These are phyloP conservation scores for Diplodus puntazzo DNA, from an alignment of 2,797 vertebrate genomes.

Conservation along the genomic window DNA sequence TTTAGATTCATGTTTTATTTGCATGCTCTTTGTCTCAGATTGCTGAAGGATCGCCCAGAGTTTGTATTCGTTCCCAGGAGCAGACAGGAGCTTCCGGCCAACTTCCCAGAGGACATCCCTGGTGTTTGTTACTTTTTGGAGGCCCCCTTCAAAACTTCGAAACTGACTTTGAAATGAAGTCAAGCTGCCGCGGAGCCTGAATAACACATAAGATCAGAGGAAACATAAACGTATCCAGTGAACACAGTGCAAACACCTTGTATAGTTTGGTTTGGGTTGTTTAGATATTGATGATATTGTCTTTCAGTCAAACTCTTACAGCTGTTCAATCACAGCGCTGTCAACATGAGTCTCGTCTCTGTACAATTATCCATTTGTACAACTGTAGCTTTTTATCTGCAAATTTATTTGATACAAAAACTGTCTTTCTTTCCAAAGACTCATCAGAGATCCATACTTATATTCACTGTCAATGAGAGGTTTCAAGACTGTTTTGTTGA, in stretches of 20 bases:
- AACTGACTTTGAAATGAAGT: slow-evolving; percentile 68
- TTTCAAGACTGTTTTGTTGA: slow-evolving; percentile 47
- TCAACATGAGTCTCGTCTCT: slow-evolving; percentile 71
- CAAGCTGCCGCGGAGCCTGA: slow-evolving; percentile 47
- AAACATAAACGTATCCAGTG: slow-evolving; percentile 49
- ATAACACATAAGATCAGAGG: slow-evolving; percentile 37
- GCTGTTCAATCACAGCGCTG: slow-evolving; percentile 63
- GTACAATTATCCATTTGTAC: slow-evolving; percentile 66
- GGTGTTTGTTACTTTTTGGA: slow-evolving; percentile 99
- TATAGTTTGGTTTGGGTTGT: slow-evolving; percentile 64
- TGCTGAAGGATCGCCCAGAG: slow-evolving; percentile 92
- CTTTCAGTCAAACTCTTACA: slow-evolving; percentile 54
- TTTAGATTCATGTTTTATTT: slow-evolving; percentile 75
- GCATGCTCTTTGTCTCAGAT: slow-evolving; percentile 84
- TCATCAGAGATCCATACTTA: slow-evolving; percentile 1
- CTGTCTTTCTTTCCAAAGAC: slow-evolving; percentile 25
- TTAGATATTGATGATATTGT: slow-evolving; percentile 63
- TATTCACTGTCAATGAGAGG: slow-evolving; percentile 21
- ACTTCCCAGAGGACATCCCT: slow-evolving; percentile 96
- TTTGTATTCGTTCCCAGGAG: slow-evolving; percentile 95
- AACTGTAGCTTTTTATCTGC: slow-evolving; percentile 34
- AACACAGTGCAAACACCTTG: slow-evolving; percentile 51
- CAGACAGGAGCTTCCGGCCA: slow-evolving; percentile 95
- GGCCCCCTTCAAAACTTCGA: slow-evolving; percentile 70
- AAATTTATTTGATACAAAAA: not conserved